Base-by-base conservation (phyloP, 2,888 invertebrate genomes). In the Dryobotodes eremita region DNA sequence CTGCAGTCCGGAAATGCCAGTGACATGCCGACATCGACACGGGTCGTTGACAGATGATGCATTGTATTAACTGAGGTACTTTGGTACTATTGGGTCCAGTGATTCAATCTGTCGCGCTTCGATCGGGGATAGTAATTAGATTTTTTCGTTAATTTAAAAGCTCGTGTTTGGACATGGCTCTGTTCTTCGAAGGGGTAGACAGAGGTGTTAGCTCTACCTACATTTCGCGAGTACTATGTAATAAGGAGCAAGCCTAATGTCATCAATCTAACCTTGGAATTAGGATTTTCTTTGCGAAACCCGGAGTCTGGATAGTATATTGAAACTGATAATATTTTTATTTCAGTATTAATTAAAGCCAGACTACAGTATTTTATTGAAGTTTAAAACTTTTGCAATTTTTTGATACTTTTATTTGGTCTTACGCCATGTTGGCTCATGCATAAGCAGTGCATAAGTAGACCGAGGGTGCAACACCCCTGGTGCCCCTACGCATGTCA, bases 1-100 rank as follows among this genome's bases (percentile, higher is more conserved):
- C 83, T 80, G 72, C 78, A 42, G 83, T 75, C 86, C 83, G 88
- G 88, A 88, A 88, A 88, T 88, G 85, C 87, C 88, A 77, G 55
- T 70, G 81, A 77, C 81, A 77, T 88, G 79, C 79, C 84, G 69
- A 71, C 77, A 78, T 74, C 82, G 75, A 69, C 77, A 71, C 70
- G 65, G 85, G 88, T 88, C 85, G 88, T 84, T 82, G 87, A 86
- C 88, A 83, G 86, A 76, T 48, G 71, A 75, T 57, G 64, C 50
- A 77, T 77, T 80, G 73, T 74, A 77, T 68, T 48, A 42, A 11
- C 61, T 74, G 57, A 70, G 42, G 31, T 62, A 53, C 20, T n/a
- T 62, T n/a, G 42, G 42, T 53, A 48, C 26, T 20, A 50, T 17
- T 48, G 57, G 55, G 13, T 2, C 15, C 42, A 55, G 20, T 77